Base-by-base conservation (phyloP, 2,113 vertebrate species). In the Archilochus colubris region DNA sequence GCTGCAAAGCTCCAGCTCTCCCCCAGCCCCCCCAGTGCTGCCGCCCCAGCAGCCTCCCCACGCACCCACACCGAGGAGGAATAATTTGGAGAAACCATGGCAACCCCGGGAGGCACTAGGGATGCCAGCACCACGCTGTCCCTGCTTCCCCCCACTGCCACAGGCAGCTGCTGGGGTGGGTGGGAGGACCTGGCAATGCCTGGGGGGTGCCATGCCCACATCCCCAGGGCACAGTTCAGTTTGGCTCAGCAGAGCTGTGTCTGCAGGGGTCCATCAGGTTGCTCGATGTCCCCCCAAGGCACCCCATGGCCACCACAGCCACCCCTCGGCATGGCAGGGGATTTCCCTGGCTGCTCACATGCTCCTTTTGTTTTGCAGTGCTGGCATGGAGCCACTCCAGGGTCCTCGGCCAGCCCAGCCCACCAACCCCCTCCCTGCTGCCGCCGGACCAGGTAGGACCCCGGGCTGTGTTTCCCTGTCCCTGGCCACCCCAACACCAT, bases 51-150 rank as follows among this genome's bases (percentile, higher is more conserved):
- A 68, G 74, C 80, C 58, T 22, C 58, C 46, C 66, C 79, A 43
- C 3, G 7, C 87, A 86, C 82, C 88, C 82, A 86, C 72, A 7
- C 69, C 18, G 75, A 91, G 74, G 88, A 93, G 79, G 93, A 94
- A 91, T 82, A 77, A 93, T 72, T 70, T 2, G 25, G 85, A 50
- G 93, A 96, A 96, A 95, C 97, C 96, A 97, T 97, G 89, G 97
- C 91, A 97, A 97, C 97, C 33, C 22, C 4, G 2, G 28, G 36
- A 10, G 4, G 89, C 10, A 4, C 50, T 27, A 23, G 69, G 70
- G 82, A 73, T 80, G 59, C 77, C 77, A 27, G 68, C 75, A 51
- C 21, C 2, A 1, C 2, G 24, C 66, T 73, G 50, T 80, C 80
- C 85, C 48, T 0, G 0, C 22, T 22, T 59, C 7, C 80, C 86